These are phyloP conservation scores for Oryzias sinensis DNA, from an alignment of 2,797 vertebrate genomes.

Conservation along the genomic window DNA sequence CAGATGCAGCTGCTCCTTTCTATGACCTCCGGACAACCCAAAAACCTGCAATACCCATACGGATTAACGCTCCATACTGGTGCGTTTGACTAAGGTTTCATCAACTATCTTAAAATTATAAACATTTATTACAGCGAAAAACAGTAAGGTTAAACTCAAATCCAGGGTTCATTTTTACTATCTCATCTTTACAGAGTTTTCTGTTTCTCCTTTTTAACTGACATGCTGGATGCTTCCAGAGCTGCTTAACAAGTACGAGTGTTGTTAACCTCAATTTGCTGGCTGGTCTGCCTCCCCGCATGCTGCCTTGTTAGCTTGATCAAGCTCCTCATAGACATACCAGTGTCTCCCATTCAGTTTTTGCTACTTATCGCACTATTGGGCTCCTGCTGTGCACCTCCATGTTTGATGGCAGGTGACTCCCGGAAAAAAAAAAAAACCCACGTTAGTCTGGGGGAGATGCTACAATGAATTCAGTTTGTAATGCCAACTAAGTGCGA, in stretches of 20 bases:
- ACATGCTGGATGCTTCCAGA: slow-evolving; percentile 27
- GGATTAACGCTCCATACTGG: no score
- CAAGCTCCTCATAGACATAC: slow-evolving; percentile 70
- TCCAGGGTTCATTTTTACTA: no score
- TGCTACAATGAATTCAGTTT: slow-evolving; percentile 64
- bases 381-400: slow-evolving; percentile 51
- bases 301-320: slow-evolving; percentile 69
- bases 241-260: slow-evolving; percentile 76
- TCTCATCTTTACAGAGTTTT: not conserved
- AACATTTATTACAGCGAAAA: not conserved
- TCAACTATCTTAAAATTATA: not conserved
- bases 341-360: slow-evolving; percentile 59
- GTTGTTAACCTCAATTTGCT: slow-evolving; percentile 84
- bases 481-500: slow-evolving; percentile 54
- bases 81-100: no score
- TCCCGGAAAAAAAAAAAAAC: slow-evolving; percentile 48
- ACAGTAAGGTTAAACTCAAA: no score
- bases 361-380: slow-evolving; percentile 42
- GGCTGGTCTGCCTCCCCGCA: slow-evolving; percentile 68
- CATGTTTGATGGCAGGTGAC: slow-evolving; percentile 71
- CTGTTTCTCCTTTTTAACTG: slow-evolving; percentile 21
- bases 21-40: no score
- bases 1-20: no score
- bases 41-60: no score
- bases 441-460: slow-evolving; percentile 69